phyloP scores from a whole-genome alignment of 2,797 vertebrate species.

The Coregonus suidteri region DNA sequence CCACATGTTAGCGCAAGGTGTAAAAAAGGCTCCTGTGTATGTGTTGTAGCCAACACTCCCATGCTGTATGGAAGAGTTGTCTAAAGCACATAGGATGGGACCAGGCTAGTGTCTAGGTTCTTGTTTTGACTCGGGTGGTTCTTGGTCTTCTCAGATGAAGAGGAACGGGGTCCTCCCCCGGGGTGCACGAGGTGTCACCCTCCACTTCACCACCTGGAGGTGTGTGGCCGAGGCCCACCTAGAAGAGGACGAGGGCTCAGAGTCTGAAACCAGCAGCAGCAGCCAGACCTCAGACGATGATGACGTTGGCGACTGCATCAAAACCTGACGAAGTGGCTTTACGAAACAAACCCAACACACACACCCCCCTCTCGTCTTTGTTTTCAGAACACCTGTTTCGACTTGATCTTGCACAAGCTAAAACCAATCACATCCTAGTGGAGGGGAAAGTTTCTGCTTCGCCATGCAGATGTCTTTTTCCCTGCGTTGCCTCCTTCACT shows the following conservation, averaged over 20 bases:
- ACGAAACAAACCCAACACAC: conserved; percentile 70
- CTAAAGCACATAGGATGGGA: too few relatives aligned
- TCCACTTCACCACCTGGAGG: conserved; percentile 94
- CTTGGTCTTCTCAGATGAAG: conserved; percentile 80
- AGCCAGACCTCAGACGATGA: conserved; percentile 93
- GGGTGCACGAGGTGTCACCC: conserved; percentile 82
- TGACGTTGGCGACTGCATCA: conserved; percentile 73
- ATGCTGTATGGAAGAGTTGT: too few relatives aligned
- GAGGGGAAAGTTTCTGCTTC: conserved; percentile 76
- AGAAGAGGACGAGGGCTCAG: conserved; percentile 90
- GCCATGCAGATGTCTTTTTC: conserved; percentile 74
- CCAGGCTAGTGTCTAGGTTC: background rate
- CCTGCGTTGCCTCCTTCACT: conserved; percentile 79
- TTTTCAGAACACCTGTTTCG: conserved; percentile 76
- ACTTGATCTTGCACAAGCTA: conserved; percentile 91
- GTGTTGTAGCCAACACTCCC: too few relatives aligned
- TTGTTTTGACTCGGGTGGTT: background rate
- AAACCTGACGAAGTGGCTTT: conserved; percentile 79
- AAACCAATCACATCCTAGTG: conserved; percentile 89
- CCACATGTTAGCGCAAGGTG: too few relatives aligned
- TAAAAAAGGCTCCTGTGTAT: too few relatives aligned
- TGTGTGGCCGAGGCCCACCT: conserved; percentile 88
- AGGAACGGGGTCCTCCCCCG: conserved; percentile 88
- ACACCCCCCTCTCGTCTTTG: conserved; percentile 65
- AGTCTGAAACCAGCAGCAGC: conserved; percentile 96